Conservation (phyloP, 2,797 vertebrate species). For the Chaetophractus vellerosus region DNA sequence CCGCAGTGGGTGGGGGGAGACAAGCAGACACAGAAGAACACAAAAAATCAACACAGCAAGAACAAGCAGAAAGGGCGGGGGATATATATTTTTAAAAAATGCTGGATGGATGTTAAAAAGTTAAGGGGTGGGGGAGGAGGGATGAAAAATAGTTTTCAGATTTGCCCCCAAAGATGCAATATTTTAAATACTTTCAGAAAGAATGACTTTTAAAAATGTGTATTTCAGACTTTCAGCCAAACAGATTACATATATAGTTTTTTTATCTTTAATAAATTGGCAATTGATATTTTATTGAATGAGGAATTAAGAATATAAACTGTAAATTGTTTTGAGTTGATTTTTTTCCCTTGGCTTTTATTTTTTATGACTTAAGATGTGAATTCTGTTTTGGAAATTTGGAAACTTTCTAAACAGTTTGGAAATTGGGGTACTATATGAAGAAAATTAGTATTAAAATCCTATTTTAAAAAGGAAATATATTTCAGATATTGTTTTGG, state of each 20-base stretch:
- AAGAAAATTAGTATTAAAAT: conserved; percentile 71
- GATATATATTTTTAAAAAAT: conserved; percentile 80
- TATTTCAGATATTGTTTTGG: too few species aligned
- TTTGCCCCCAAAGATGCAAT: conserved; percentile 89
- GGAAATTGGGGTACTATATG: conserved; percentile 82
- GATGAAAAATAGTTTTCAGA: conserved; percentile 86
- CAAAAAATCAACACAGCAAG: too few species aligned
- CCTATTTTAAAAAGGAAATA: conserved; percentile 48
- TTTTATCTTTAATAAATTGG: conserved; percentile 90
- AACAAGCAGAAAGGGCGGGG: too few species aligned
- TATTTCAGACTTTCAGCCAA: conserved; percentile 89
- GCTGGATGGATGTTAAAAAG: conserved; percentile 80
- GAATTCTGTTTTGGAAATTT: conserved; percentile 73
- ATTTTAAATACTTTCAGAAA: conserved; percentile 90
- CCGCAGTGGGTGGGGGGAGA: too few species aligned
- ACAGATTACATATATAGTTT: conserved; percentile 88
- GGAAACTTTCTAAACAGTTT: conserved; percentile 77
- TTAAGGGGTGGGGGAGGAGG: conserved; percentile 1
- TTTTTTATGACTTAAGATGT: conserved; percentile 81
- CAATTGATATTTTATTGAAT: conserved; percentile 89
- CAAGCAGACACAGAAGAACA: too few species aligned
- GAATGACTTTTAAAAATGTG: conserved; percentile 87
- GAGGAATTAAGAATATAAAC: conserved; percentile 85
- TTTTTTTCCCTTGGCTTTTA: conserved; percentile 78
- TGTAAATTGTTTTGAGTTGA: conserved; percentile 79